phyloP scores from a whole-genome alignment of 2,113 vertebrate species.

The Vicugna pacos region DNA sequence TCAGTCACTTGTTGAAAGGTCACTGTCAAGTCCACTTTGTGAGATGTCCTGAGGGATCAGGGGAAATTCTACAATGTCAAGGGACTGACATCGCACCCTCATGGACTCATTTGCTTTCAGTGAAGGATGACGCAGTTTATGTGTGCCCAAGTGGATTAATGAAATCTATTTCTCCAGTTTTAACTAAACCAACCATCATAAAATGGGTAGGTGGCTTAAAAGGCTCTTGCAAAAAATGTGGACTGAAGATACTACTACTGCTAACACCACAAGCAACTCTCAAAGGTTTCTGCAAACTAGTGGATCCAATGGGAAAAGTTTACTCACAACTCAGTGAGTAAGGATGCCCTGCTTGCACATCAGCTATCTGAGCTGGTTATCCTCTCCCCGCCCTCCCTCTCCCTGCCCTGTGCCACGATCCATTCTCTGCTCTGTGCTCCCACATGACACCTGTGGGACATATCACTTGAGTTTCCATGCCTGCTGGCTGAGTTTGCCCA shows the following conservation, averaged over 20 bases:
- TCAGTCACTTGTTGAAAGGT: neutral
- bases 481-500: neutral
- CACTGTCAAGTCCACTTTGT: neutral
- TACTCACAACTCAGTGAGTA: neutral
- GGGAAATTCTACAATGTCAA: neutral
- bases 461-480: neutral
- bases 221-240: neutral
- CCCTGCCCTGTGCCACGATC: neutral
- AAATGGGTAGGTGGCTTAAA: neutral
- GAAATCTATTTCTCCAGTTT: slow-evolving; percentile 10
- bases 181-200: neutral
- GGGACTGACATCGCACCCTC: neutral
- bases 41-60: neutral
- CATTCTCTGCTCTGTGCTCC: neutral
- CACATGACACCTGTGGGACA: neutral
- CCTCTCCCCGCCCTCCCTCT: neutral
- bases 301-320: neutral
- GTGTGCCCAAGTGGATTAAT: neutral
- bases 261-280: neutral
- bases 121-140: neutral
- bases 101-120: neutral
- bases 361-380: neutral
- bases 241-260: neutral
- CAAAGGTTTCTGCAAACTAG: neutral
- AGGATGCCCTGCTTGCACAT: too few relatives aligned